A percentile compares a stretch with the other conserved stretches of the same genome.
Conservation (phyloP, 2,888 invertebrate genomes). For the Neocrepidodera transversa region DNA sequence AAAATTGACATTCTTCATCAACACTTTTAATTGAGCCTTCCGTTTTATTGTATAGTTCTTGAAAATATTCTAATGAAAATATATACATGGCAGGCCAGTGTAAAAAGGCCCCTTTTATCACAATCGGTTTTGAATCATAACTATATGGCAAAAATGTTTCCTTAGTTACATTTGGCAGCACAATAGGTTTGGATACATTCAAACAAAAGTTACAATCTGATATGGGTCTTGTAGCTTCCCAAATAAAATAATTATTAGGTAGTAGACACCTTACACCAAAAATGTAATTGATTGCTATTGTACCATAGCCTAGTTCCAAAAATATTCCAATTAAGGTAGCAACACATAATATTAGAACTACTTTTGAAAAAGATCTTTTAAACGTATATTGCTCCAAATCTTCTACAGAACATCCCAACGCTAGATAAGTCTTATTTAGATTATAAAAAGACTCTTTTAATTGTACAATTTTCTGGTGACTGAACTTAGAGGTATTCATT, state of each 20-base stretch:
- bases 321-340: constrained; percentile 5
- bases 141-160: constrained; percentile 76
- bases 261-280: constrained; percentile 76
- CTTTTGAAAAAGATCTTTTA: constrained; percentile 12
- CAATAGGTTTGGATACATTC: constrained; percentile 71
- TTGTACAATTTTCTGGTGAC: constrained; percentile 3
- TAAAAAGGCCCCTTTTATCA: constrained; percentile 76
- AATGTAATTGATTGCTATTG: constrained; percentile 47
- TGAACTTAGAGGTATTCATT: constrained; percentile 15
- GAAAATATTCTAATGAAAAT: constrained; percentile 73
- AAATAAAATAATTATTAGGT: constrained; percentile 83
- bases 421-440: constrained; percentile 34
- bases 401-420: constrained; percentile 35
- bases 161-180: constrained; percentile 72
- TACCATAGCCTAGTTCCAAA: constrained; percentile 6
- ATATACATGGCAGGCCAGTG: constrained; percentile 79
- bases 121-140: constrained; percentile 80
- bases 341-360: constrained; percentile 7
- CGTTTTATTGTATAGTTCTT: constrained; percentile 71
- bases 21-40: constrained; percentile 76
- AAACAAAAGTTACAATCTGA: constrained; percentile 82
- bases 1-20: constrained; percentile 84
- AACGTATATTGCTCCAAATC: constrained; percentile 31
- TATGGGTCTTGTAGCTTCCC: constrained; percentile 86
- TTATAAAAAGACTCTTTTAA: constrained; percentile 27